These are phyloP conservation scores for Heliconius eleuchia DNA, from an alignment of 1,140 invertebrate genomes.

Conservation along the genomic window DNA sequence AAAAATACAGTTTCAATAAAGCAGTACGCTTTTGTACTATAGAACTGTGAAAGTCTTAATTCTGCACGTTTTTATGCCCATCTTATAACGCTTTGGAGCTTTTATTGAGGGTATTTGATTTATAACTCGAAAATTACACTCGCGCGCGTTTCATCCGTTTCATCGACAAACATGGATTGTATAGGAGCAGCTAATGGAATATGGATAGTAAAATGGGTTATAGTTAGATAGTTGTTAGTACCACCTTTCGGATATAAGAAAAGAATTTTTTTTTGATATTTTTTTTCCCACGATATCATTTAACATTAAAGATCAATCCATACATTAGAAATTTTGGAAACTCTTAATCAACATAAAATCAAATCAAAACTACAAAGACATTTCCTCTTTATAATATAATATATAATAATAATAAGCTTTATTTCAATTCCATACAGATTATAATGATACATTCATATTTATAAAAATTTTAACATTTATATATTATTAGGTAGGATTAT, in stretches of 20 bases:
- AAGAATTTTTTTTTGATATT: too few relatives aligned
- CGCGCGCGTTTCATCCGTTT: conserved; percentile 63
- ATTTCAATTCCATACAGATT: too few relatives aligned
- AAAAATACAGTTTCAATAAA: too few relatives aligned
- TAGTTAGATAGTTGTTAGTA: conserved; percentile 34
- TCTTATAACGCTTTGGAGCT: conserved; percentile 46
- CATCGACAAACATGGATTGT: conserved; percentile 62
- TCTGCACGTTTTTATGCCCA: conserved; percentile 25
- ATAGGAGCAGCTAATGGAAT: conserved; percentile 50
- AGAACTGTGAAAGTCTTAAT: conserved; percentile 9
- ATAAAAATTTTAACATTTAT: too few relatives aligned
- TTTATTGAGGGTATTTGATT: conserved; percentile 67
- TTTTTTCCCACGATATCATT: too few relatives aligned
- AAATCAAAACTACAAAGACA: too few relatives aligned
- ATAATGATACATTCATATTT: too few relatives aligned
- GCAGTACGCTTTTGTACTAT: not conserved
- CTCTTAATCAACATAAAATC: too few relatives aligned
- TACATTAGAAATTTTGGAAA: too few relatives aligned
- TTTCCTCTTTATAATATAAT: not conserved
- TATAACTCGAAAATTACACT: conserved; percentile 62
- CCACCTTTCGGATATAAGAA: not conserved
- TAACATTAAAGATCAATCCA: too few relatives aligned
- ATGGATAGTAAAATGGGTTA: conserved; percentile 40
- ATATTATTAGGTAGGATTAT: too few relatives aligned
- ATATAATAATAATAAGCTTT: too few relatives aligned